Base-by-base conservation (phyloP, 2,797 vertebrate species). In the Pampus argenteus region DNA sequence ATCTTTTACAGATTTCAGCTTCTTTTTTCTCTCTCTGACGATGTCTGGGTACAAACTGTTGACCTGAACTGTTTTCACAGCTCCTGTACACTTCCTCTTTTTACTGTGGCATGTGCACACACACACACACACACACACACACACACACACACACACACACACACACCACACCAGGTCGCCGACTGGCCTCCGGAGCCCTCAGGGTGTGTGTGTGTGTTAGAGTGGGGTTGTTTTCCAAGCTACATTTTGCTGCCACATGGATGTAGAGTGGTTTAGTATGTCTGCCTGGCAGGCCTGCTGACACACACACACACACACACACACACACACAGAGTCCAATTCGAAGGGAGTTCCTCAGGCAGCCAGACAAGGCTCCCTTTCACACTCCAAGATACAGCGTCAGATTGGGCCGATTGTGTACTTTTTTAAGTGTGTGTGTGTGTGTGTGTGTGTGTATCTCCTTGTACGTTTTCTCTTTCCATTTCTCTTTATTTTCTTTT, bases 191-290 rank as follows among this genome's bases (percentile, higher is more conserved):
- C 83, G 72, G 66, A 85, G 84, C 85, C 86, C 87, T 82, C 57
- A 0, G 88, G 77, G 79, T 85, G 83, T 81, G 74, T 76, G 82
- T 79, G 67, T 51, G 78, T 82, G 55, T 81, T 61, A 74, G 72
- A 84, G 78, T 70, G 79, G 55, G 79, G 72, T 86, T 91, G 89
- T 91, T 92, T 93, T 92, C 83, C 86, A 83, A 82, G 82, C 84
- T 89, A 88, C 87, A 90, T 88, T 92, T 89, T 87, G 88, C 90
- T 93, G 86, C 91, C 90, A 92, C 88, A 90, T 91, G 90, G 90
- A 90, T 91, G 90, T 89, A 81, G 90, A 90, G 88, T 85, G 89
- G 88, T 92, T 91, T 88, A 93, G 89, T 90, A 90, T 92, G 91
- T 92, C 90, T 93, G 90, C 89, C 82, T 89, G 85, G 87, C 88